Evolutionary conservation across 2,113 vertebrate genomes (phyloP), one percentile per base, ranked within the genome.

Genomic region (Donacobius atricapilla): DNA sequence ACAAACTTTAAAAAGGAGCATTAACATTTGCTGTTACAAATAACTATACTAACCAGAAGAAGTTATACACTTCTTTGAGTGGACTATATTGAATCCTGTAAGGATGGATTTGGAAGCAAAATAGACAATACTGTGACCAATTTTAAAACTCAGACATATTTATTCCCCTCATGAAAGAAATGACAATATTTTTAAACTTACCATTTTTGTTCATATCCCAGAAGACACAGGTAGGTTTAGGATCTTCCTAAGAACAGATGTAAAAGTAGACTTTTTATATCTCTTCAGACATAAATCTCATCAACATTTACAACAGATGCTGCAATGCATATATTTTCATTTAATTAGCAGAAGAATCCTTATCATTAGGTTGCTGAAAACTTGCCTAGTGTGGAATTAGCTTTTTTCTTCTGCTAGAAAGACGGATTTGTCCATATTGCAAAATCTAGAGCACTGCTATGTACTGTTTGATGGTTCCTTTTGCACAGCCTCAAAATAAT

Each of bases 131-230:
- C 19, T 33, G 30, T 72, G 33, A 72, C 10, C 4, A 4, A 37
- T 85, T 87, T 87, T 63, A 94, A 93, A 95, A 96, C 48, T 66
- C 31, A 72, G 54, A 76, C 10, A 57, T 2, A 30, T 90, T 80
- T 89, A 81, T 85, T 86, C 31, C 37, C n/a, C 24, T 65, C 14
- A n/a, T 89, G 69, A 96, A 92, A 90, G 11, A 81, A 53, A 92
- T 68, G 0, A n/a, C 4, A 71, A 17, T 51, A 87, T 96, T 87
- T 96, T 92, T 84, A 92, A 95, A 98, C 98, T 98, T 97, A 99
- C 99, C 80, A n/a, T 98, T 98, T 95, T 98, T 98, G 71, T 84
- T 97, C 97, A 99, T 98, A 98, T 99, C 98, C 99, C 99, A 99
- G 98, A 99, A 99, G 91, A 99, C 98, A 93, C 99, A 99, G 40